Conservation (phyloP, 2,888 invertebrate species). For the Cheilosia grossa region DNA sequence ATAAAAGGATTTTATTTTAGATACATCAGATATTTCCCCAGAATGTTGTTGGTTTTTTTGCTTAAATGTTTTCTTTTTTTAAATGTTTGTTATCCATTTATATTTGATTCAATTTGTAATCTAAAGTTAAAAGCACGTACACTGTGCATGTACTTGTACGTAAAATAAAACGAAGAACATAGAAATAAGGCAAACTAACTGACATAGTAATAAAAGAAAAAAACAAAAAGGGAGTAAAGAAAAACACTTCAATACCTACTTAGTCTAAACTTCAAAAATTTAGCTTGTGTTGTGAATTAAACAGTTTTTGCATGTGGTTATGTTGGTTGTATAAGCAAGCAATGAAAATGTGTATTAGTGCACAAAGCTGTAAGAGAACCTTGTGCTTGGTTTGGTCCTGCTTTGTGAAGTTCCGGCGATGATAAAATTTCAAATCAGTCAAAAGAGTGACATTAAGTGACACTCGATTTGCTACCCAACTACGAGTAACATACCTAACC, state of each 20-base stretch:
- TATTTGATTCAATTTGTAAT: slow-evolving; percentile 23
- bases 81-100: slow-evolving; percentile 9
- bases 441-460: slow-evolving; percentile 9
- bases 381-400: neutral
- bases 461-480: neutral
- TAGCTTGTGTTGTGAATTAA: slow-evolving; percentile 10
- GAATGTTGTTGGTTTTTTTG: slow-evolving; percentile 68
- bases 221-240: neutral
- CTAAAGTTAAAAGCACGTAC: neutral
- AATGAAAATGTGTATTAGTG: neutral
- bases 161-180: slow-evolving; percentile 30
- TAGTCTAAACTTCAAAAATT: slow-evolving; percentile 17
- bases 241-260: neutral
- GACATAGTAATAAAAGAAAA: slow-evolving; percentile 2
- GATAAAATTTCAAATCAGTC: slow-evolving; percentile 43
- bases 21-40: slow-evolving; percentile 70
- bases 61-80: slow-evolving; percentile 33
- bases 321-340: neutral
- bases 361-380: no score
- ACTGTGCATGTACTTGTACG: neutral
- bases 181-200: slow-evolving; percentile 16
- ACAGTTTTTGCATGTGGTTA: neutral
- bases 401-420: slow-evolving; percentile 9
- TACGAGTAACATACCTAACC: neutral
- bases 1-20: slow-evolving; percentile 73